Conservation (phyloP, 2,888 invertebrate genomes). For the Xanthia icteritia region DNA sequence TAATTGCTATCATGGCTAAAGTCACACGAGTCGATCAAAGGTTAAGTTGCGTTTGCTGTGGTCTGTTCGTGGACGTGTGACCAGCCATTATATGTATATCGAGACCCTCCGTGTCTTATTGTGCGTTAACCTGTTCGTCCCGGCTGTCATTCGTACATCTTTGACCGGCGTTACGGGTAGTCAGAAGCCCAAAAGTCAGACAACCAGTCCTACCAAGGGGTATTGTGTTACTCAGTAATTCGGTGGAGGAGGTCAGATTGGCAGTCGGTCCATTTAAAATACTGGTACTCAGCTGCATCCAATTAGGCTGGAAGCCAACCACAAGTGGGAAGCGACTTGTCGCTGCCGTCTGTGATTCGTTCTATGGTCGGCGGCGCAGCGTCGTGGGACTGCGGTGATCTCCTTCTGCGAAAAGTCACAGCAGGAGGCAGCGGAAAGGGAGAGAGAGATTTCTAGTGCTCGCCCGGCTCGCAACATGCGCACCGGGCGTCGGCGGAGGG, state of each 20-base stretch:
- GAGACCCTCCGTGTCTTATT: not conserved
- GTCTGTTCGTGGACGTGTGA: not conserved
- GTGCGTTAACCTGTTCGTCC: not conserved
- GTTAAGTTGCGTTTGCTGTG: not conserved
- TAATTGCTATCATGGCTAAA: no score
- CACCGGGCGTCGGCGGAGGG: no score
- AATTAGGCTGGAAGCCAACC: not conserved
- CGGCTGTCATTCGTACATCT: not conserved
- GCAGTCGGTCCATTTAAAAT: not conserved
- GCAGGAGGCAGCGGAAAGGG: no score
- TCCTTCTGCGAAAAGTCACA: no score
- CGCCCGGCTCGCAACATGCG: no score
- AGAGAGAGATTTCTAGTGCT: no score
- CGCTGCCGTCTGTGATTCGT: no score
- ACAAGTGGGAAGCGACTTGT: no score
- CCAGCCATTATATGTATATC: not conserved
- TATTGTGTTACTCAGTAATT: not conserved
- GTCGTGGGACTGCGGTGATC: no score
- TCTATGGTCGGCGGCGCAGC: no score
- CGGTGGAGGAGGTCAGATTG: no score
- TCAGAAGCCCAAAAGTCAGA: not conserved
- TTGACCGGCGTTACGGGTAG: not conserved
- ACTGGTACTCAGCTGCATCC: not conserved
- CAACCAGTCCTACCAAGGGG: not conserved
- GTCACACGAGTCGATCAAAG: not conserved